phyloP scores from a whole-genome alignment of 1,140 invertebrate species.

The Drosophila melanica region DNA sequence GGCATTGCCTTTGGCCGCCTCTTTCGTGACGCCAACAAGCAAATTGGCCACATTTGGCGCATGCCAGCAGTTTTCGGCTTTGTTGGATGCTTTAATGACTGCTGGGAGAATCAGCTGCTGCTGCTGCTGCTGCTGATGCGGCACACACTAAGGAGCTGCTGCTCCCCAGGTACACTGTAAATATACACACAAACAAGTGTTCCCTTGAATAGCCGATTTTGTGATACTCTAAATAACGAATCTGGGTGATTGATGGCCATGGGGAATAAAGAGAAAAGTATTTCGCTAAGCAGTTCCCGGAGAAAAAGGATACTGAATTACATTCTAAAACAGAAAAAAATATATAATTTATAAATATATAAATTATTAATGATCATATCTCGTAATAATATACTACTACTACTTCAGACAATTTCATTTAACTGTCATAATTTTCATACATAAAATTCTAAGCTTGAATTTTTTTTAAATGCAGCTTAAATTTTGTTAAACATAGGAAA shows the following conservation, averaged over 20 bases:
- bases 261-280: not conserved
- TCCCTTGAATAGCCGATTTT: not conserved
- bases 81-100: constrained; percentile 61
- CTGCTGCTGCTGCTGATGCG: not conserved
- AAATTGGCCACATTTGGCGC: constrained; percentile 72
- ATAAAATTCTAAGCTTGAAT: too few relatives aligned
- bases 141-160: constrained; percentile 6
- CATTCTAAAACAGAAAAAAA: too few relatives aligned
- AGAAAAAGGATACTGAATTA: too few relatives aligned
- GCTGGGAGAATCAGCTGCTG: constrained; percentile 25
- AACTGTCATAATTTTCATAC: too few relatives aligned
- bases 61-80: constrained; percentile 62
- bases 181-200: constrained; percentile 8
- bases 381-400: too few relatives aligned
- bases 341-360: too few relatives aligned
- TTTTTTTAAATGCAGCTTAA: too few relatives aligned
- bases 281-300: too few relatives aligned
- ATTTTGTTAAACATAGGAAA: too few relatives aligned
- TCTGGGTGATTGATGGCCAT: not conserved
- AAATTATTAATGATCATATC: too few relatives aligned
- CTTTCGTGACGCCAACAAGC: constrained; percentile 14
- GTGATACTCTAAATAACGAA: constrained; percentile 11
- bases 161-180: constrained; percentile 17
- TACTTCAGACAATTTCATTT: too few relatives aligned
- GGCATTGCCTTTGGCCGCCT: constrained; percentile 39